Conservation (phyloP, 2,113 vertebrate genomes). For the Pedetes capensis region DNA sequence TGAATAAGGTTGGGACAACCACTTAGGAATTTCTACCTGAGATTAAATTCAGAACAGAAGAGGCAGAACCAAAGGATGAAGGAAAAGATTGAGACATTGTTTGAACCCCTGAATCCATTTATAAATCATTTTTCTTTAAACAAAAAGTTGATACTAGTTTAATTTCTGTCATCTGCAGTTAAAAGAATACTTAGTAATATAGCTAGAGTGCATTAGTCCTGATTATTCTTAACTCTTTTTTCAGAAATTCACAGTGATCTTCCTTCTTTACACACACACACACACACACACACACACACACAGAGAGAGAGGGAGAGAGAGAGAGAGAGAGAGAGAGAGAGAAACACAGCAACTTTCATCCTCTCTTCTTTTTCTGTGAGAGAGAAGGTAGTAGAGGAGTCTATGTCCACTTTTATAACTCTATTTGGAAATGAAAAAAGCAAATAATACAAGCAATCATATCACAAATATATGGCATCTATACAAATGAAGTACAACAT, state of each 20-base stretch:
- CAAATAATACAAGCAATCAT: not conserved
- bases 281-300: not conserved
- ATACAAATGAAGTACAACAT: not conserved
- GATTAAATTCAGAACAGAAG: not conserved
- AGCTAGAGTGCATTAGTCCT: not conserved
- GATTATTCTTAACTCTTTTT: not conserved
- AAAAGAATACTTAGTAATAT: not conserved
- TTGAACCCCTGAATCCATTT: not conserved
- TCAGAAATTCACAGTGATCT: not conserved
- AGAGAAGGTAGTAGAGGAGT: not conserved
- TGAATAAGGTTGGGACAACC: not conserved
- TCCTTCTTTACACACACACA: not conserved
- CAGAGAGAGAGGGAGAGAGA: too few relatives aligned
- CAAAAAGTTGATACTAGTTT: not conserved
- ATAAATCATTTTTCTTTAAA: not conserved
- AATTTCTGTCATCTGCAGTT: not conserved
- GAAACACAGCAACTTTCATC: not conserved
- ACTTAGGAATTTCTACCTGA: not conserved
- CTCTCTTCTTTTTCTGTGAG: not conserved
- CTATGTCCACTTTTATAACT: not conserved
- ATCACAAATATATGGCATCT: not conserved
- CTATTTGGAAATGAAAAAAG: not conserved
- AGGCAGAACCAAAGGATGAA: not conserved
- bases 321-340: too few relatives aligned
- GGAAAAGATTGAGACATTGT: not conserved